phyloP scores from a whole-genome alignment of 2,888 invertebrate genomes.

The Drosophila crucigera region DNA sequence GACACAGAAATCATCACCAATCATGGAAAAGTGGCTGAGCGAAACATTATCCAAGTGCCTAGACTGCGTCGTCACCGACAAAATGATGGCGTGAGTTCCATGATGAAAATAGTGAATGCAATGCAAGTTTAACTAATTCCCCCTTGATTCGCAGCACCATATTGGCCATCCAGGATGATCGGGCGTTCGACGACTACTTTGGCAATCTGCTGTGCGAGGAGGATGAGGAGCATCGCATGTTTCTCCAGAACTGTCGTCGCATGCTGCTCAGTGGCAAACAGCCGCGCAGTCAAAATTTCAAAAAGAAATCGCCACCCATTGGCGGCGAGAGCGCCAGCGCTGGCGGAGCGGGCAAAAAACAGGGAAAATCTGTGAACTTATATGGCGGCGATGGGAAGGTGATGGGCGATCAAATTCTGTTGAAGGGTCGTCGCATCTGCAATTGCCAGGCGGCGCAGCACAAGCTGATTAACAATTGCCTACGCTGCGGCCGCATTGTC shows the following conservation, averaged over 20 bases:
- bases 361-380: constrained; percentile 90
- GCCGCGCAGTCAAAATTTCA: constrained; percentile 41
- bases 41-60: constrained; percentile 89
- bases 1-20: neutral
- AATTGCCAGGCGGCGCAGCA: constrained; percentile 97
- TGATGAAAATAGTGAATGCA: neutral
- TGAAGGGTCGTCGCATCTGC: constrained; percentile 93
- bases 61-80: constrained; percentile 89
- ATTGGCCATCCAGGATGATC: constrained; percentile 89
- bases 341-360: constrained; percentile 86
- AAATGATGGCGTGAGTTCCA: constrained; percentile 88
- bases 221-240: constrained; percentile 89
- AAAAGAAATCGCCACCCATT: constrained; percentile 22
- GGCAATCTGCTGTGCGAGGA: constrained; percentile 90
- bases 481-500: constrained; percentile 96
- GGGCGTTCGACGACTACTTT: constrained; percentile 92
- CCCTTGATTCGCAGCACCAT: constrained; percentile 88
- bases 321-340: neutral
- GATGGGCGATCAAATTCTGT: constrained; percentile 86
- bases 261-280: constrained; percentile 86
- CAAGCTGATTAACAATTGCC: constrained; percentile 95
- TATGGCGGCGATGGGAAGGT: constrained; percentile 90
- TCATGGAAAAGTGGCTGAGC: constrained; percentile 89
- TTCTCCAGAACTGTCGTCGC: constrained; percentile 88
- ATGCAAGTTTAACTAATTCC: neutral